Evolutionary conservation across 2,888 invertebrate species (phyloP).

Genomic region (Drosophila prolongata): DNA sequence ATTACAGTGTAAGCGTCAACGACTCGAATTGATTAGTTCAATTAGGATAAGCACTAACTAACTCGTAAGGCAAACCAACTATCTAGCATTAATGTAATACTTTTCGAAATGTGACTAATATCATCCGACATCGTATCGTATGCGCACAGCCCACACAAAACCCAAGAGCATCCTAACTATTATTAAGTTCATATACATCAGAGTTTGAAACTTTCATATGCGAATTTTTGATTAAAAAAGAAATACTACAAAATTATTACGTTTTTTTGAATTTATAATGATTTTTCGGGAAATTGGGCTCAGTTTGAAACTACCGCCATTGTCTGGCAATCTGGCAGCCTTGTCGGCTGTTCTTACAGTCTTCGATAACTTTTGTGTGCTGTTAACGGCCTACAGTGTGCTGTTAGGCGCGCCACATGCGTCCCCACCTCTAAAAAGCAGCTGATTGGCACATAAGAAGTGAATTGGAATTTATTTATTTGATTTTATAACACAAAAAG

Average conservation of each 20-base stretch:
- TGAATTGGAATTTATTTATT: conserved; percentile 10
- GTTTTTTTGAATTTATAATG: background rate
- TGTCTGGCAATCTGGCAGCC: background rate
- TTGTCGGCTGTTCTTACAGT: no score
- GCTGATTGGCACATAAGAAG: conserved; percentile 10
- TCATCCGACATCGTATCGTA: conserved; percentile 8
- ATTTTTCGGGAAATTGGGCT: no score
- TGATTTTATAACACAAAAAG: conserved; percentile 13
- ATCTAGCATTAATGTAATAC: conserved; percentile 17
- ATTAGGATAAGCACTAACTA: conserved; percentile 6
- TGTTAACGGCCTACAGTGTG: no score
- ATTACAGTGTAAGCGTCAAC: conserved; percentile 16
- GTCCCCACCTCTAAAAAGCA: background rate
- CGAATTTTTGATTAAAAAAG: conserved; percentile 8
- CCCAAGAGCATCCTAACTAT: conserved; percentile 20
- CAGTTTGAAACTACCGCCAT: background rate
- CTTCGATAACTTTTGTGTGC: no score
- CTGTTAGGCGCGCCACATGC: no score
- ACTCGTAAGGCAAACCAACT: conserved; percentile 22
- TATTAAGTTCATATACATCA: conserved; percentile 1
- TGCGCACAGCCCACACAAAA: background rate
- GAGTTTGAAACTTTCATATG: background rate
- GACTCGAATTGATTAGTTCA: conserved; percentile 33
- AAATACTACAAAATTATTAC: background rate
- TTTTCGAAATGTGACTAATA: conserved; percentile 21